These are phyloP conservation scores for Thymelicus acteon DNA, from an alignment of 2,888 invertebrate species.

Conservation along the genomic window DNA sequence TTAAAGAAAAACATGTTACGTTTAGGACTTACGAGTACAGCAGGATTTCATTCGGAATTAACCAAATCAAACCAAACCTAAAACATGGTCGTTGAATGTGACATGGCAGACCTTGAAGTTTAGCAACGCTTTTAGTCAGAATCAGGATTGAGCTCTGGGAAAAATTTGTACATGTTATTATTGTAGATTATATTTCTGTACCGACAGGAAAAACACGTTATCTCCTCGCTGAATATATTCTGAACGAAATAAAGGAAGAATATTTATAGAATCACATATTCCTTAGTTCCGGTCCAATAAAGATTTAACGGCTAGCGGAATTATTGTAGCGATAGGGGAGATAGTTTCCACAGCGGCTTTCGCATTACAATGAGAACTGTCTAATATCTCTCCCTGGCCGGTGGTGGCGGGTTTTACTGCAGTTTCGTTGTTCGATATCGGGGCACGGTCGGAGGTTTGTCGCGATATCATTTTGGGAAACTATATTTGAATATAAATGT, in stretches of 20 bases:
- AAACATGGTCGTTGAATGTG: no score
- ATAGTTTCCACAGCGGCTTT: constrained; percentile 20
- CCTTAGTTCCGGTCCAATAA: constrained; percentile 8
- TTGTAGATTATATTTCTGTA: no score
- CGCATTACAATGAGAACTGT: constrained; percentile 21
- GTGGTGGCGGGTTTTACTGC: constrained; percentile 13
- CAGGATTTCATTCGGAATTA: no score
- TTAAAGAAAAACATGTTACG: no score
- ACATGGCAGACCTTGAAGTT: no score
- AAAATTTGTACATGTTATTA: no score
- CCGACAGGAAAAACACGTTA: no score
- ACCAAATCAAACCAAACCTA: no score
- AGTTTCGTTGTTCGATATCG: constrained; percentile 24
- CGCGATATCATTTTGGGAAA: constrained; percentile 25
- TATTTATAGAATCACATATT: neutral
- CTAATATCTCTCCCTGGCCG: constrained; percentile 23
- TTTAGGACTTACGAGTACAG: no score
- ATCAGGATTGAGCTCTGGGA: no score
- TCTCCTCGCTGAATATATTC: neutral
- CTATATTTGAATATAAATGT: constrained; percentile 32
- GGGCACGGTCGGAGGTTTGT: constrained; percentile 6
- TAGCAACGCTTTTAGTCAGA: no score
- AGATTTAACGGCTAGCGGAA: constrained; percentile 9
- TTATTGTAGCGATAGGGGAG: constrained; percentile 12
- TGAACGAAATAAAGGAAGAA: neutral